Evolutionary conservation across 2,888 invertebrate genomes (phyloP).

Genomic region (Eristalis intricaria): DNA sequence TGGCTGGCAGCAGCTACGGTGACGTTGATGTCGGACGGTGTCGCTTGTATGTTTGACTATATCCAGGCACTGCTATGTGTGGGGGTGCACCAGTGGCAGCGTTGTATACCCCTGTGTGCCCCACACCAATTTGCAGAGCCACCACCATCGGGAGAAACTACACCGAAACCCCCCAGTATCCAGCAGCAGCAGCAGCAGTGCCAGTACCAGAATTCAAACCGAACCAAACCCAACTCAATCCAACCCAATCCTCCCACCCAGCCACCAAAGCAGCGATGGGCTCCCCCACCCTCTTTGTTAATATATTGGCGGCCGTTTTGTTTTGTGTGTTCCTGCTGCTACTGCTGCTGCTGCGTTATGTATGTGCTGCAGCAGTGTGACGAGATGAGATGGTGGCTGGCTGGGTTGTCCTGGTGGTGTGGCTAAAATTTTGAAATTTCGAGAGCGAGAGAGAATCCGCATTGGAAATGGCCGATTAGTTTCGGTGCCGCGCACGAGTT

Average conservation of each 20-base stretch:
- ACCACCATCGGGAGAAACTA: conserved; percentile 53
- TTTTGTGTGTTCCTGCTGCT: conserved; percentile 61
- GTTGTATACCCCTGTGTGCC: conserved; percentile 47
- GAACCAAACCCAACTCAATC: not conserved
- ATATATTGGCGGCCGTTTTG: conserved; percentile 72
- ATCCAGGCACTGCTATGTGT: conserved; percentile 13
- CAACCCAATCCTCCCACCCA: conserved; percentile 21
- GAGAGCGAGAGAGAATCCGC: conserved; percentile 70
- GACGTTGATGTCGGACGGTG: conserved; percentile 67
- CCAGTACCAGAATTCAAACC: conserved; percentile 15
- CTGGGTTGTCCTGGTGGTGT: conserved; percentile 30
- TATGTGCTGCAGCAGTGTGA: conserved; percentile 46
- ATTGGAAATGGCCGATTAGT: conserved; percentile 71
- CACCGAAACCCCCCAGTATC: conserved; percentile 25
- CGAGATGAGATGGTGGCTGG: conserved; percentile 43
- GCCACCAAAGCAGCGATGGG: not conserved
- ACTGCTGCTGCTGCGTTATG: conserved; percentile 46
- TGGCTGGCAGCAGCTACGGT: conserved; percentile 25
- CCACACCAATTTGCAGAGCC: conserved; percentile 55
- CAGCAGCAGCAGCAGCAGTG: conserved; percentile 21
- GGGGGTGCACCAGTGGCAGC: conserved; percentile 51
- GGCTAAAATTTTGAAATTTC: conserved; percentile 60
- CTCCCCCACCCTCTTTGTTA: conserved; percentile 58
- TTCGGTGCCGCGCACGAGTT: conserved; percentile 64
- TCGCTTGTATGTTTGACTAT: conserved; percentile 41